phyloP scores from a whole-genome alignment of 1,140 invertebrate species.

The Achatina immaculata region DNA sequence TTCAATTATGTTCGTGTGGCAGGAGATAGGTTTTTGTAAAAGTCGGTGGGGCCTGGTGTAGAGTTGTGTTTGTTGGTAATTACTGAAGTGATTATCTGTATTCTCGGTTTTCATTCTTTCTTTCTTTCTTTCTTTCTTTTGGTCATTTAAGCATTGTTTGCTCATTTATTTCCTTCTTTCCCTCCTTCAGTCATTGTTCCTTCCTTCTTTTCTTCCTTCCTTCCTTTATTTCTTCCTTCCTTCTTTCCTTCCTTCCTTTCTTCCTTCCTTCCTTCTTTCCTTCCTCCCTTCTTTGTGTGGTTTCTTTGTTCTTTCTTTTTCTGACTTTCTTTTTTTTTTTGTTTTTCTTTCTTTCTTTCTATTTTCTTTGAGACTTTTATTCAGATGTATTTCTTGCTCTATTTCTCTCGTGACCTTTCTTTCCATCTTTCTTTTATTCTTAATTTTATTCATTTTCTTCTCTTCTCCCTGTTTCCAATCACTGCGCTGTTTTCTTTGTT shows the following conservation, averaged over 20 bases:
- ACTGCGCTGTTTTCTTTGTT: too few species aligned
- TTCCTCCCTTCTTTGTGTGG: slow-evolving; percentile 30
- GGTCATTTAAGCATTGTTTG: neutral
- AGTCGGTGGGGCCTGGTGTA: too few species aligned
- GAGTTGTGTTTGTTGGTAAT: too few species aligned
- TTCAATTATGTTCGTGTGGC: too few species aligned
- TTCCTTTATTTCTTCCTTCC: slow-evolving; percentile 22
- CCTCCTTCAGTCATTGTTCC: slow-evolving; percentile 21
- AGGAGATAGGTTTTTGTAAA: too few species aligned
- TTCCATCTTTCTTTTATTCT: too few species aligned
- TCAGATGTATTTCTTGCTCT: too few species aligned
- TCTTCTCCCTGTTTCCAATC: too few species aligned
- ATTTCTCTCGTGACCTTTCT: too few species aligned
- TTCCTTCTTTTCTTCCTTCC: slow-evolving; percentile 18
- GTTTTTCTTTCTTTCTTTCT: neutral
- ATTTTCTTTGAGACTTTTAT: too few species aligned
- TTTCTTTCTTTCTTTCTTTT: neutral
- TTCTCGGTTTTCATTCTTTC: neutral
- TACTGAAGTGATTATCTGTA: too few species aligned
- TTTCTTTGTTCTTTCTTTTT: neutral
- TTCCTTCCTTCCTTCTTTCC: neutral
- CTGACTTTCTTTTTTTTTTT: neutral
- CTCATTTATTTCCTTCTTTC: neutral
- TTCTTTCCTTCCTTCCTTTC: slow-evolving; percentile 6
- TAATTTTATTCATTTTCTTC: too few species aligned